A percentile compares a stretch with the other conserved stretches of the same genome.
Conservation (phyloP, 2,888 invertebrate species). For the Leptogaster cylindrica region DNA sequence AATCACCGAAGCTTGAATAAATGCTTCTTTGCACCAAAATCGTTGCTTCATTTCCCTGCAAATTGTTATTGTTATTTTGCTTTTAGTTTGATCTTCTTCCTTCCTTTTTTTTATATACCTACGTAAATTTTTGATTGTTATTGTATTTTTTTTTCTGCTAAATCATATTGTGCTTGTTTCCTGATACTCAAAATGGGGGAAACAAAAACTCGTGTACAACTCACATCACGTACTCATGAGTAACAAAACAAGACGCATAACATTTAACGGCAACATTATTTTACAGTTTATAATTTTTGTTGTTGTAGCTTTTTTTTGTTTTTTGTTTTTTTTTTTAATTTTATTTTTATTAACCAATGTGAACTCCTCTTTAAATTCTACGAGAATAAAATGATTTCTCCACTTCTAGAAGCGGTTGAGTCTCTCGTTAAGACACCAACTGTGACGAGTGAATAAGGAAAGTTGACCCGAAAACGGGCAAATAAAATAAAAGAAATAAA, state of each 20-base stretch:
- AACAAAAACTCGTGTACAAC: neutral
- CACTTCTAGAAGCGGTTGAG: neutral
- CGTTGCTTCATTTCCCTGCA: no score
- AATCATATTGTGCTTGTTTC: neutral
- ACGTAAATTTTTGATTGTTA: neutral
- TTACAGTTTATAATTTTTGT: slow-evolving; percentile 32
- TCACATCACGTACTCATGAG: no score
- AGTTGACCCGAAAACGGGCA: slow-evolving; percentile 29
- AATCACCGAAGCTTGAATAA: slow-evolving; percentile 28
- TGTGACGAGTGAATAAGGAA: slow-evolving; percentile 21
- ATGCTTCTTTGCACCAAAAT: neutral
- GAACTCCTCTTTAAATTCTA: neutral
- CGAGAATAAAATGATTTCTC: slow-evolving; percentile 9
- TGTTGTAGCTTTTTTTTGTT: no score
- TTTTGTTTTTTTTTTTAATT: no score
- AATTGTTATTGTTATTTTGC: neutral
- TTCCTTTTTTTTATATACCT: neutral
- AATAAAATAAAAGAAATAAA: no score
- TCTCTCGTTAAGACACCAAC: neutral
- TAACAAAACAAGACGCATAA: no score
- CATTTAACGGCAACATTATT: slow-evolving; percentile 21
- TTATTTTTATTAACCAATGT: no score
- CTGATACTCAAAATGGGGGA: neutral
- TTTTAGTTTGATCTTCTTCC: no score
- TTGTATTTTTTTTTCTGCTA: neutral